Base-by-base conservation (phyloP, 2,888 invertebrate genomes). In the Coenonympha glycerion region DNA sequence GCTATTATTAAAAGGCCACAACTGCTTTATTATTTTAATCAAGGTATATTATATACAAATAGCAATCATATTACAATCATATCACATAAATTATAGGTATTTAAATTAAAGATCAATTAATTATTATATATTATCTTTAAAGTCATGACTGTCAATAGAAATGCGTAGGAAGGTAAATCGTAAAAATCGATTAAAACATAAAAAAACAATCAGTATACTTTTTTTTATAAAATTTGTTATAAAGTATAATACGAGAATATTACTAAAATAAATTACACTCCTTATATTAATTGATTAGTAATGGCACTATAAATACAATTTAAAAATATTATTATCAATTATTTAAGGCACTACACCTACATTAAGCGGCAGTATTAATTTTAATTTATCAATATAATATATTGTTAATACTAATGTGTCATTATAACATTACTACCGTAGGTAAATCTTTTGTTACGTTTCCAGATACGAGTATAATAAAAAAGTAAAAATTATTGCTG, bases 1-100 rank as follows among this genome's bases (percentile, higher is more conserved):
- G 76, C 72, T 75, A 73, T 66, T 63, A 71, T 70, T 74, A 55
- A 73, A 68, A 76, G 73, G 70, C 72, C 73, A 78, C 66, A 63
- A 68, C 59, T 63, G 57, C 59, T 68, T 65, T 67, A 58, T 60
- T 64, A 65, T 49, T 65, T 49, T 65, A 66, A 52, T 46, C 63
- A 64, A 66, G 33, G 30, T 39, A 42, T 71, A 73, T 73, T 71
- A 72, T 73, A 61, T 72, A 73, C 70, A 66, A 60, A 60, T 49
- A 42, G 49, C 51, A 51, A 52, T 41, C 36, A 50, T 55, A 58
- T 33, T 51, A 44, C 55, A 52, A n/a, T n/a, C n/a, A 46, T 55
- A 55, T 55, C 52, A 55, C 55, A 55, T 52, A 49, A 53, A 48
- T 40, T 53, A 49, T n/a, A n/a, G n/a, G 45, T 31, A 19, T 46